Percentiles rank a stretch among this genome's conserved stretches.
phyloP scores from a whole-genome alignment of 2,797 vertebrate genomes.

The Platalea minor region DNA sequence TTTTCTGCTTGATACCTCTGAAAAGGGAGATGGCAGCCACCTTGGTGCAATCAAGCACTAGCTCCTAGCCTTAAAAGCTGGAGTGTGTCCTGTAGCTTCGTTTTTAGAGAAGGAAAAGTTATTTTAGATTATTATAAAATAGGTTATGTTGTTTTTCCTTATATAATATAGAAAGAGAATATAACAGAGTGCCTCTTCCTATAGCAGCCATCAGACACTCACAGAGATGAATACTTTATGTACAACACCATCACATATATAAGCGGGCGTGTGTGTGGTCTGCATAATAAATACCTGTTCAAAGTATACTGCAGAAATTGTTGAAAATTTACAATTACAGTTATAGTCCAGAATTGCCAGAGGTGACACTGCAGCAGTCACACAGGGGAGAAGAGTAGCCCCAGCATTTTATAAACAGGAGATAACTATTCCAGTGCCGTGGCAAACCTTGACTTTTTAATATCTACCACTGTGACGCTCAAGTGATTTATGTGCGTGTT shows the following conservation, averaged over 20 bases:
- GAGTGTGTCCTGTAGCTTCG: not conserved
- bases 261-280: not conserved
- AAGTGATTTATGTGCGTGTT: not conserved
- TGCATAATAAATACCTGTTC: not conserved
- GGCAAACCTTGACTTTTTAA: slow-evolving; percentile 9
- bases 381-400: not conserved
- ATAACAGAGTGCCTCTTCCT: not conserved
- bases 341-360: not conserved
- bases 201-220: not conserved
- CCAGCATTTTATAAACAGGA: not conserved
- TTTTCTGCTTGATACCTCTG: not conserved
- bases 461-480: not conserved
- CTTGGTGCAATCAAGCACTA: not conserved
- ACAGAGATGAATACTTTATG: not conserved
- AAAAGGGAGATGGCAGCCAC: not conserved
- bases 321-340: not conserved
- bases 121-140: not conserved
- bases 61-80: not conserved
- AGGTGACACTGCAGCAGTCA: not conserved
- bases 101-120: not conserved
- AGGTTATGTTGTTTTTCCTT: not conserved
- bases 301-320: not conserved
- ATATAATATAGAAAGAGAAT: not conserved
- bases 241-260: not conserved
- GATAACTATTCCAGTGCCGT: not conserved